Percentiles rank a stretch among this genome's conserved stretches.
Conservation (phyloP, 2,797 vertebrate species). For the Eulemur mongoz region DNA sequence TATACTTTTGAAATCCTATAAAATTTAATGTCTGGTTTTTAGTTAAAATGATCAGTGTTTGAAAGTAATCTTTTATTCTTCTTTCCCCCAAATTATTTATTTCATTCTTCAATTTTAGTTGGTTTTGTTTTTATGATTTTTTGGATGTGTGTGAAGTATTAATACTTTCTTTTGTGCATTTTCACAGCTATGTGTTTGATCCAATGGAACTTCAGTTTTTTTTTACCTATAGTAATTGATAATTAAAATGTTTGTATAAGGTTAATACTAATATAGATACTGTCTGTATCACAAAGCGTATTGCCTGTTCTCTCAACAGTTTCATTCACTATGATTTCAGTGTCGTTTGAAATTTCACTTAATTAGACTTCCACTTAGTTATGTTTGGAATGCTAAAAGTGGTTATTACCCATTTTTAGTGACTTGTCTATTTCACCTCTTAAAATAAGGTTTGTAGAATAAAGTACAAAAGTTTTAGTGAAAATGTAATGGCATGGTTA, state of each 20-base stretch:
- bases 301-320: neutral
- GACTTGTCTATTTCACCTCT: neutral
- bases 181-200: constrained; percentile 67
- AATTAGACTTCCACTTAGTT: neutral
- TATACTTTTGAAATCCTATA: neutral
- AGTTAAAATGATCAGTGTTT: constrained; percentile 49
- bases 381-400: constrained; percentile 1
- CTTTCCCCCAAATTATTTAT: neutral
- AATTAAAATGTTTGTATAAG: neutral
- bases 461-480: neutral
- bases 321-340: neutral
- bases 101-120: constrained; percentile 52
- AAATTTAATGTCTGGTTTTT: neutral
- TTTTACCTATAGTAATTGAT: constrained; percentile 7
- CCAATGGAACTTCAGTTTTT: constrained; percentile 36
- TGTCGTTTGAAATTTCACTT: neutral
- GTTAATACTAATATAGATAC: neutral
- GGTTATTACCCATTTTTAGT: constrained; percentile 6
- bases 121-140: constrained; percentile 33
- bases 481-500: neutral
- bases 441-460: constrained; percentile 13
- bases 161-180: constrained; percentile 33
- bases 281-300: neutral
- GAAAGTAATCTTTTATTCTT: constrained; percentile 14
- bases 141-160: neutral